A percentile compares a stretch with the other conserved stretches of the same genome.
These are phyloP conservation scores for Pseudochaenichthys georgianus DNA, from an alignment of 2,797 vertebrate genomes.

Conservation along the genomic window DNA sequence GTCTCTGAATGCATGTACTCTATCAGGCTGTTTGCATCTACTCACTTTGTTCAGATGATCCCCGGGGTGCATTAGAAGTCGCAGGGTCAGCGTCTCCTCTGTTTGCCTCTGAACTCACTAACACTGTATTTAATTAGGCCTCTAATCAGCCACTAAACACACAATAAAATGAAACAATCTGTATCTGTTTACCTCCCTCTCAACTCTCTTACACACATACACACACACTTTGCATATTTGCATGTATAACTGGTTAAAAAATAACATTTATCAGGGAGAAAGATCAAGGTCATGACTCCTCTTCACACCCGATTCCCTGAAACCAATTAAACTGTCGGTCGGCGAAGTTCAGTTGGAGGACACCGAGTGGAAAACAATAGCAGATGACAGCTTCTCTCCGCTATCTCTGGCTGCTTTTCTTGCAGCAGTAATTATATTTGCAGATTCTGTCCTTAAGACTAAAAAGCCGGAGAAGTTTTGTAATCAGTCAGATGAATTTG, in stretches of 20 bases:
- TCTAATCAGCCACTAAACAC: constrained; percentile 86
- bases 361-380: constrained; percentile 79
- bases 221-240: constrained; percentile 76
- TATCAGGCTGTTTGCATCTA: constrained; percentile 70
- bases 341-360: constrained; percentile 87
- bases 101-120: constrained; percentile 79
- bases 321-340: constrained; percentile 85
- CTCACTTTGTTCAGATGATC: constrained; percentile 79
- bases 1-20: constrained; percentile 74
- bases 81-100: constrained; percentile 83
- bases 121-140: constrained; percentile 85
- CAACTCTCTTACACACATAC: constrained; percentile 59
- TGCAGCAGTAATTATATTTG: constrained; percentile 84
- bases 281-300: constrained; percentile 87
- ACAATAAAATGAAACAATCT: constrained; percentile 84
- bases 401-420: constrained; percentile 78
- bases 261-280: constrained; percentile 76
- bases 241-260: constrained; percentile 78
- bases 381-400: constrained; percentile 72
- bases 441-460: constrained; percentile 85
- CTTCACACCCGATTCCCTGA: constrained; percentile 83
- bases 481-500: constrained; percentile 76
- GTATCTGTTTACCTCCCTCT: constrained; percentile 82
- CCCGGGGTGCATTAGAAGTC: constrained; percentile 72
- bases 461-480: constrained; percentile 72